Base-by-base conservation (phyloP, 30 jellyfish, hydroid and myxozoan species). In the Sanderia malayensis region DNA sequence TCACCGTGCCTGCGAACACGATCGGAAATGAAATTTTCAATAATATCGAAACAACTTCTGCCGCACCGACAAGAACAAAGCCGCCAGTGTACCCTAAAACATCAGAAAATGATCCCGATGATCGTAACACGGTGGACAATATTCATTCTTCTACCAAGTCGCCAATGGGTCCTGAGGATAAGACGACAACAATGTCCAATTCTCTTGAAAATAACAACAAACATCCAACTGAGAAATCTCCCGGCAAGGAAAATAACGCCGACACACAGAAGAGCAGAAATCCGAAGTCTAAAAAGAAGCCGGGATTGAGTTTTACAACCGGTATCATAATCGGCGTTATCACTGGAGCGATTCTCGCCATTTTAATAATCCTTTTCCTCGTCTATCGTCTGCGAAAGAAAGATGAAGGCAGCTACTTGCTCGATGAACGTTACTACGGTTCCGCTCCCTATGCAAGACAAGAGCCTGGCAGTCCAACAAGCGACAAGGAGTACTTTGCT, bases 301-400 rank as follows among this genome's bases (percentile, higher is more conserved):
- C 72, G 1, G 95, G 92, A 1, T 58, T 89, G n/a, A 61, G 71
- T 24, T 82, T 89, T 33, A 83, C 93, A 24, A 89, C 77, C 1
- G 97, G 95, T 4, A 89, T 89, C 13, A 89, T 89, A 10, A 70
- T 81, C 44, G 97, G 97, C n/a, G 97, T 83, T 31, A 95, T 89
- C 31, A 83, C 78, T 18, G 97, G 97, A 20, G 97, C 97, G 7
- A 53, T 89, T 28, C 73, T 89, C 29, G 95, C 95, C 58, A 74
- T 89, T 22, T 61, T 82, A 24, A 72, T 89, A 4, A 83, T 89
- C 24, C 30, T 89, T 27, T 76, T 89, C 52, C 70, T 89, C 65
- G 97, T 89, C 11, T 82, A 89, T 62, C 73, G 97, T 46, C 79
- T 89, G 49, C 72, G 97, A 20, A 89, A 89, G 84, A 89, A 84